Evolutionary conservation across 1,140 invertebrate genomes (phyloP).

Genomic region (Mamestra configurata): DNA sequence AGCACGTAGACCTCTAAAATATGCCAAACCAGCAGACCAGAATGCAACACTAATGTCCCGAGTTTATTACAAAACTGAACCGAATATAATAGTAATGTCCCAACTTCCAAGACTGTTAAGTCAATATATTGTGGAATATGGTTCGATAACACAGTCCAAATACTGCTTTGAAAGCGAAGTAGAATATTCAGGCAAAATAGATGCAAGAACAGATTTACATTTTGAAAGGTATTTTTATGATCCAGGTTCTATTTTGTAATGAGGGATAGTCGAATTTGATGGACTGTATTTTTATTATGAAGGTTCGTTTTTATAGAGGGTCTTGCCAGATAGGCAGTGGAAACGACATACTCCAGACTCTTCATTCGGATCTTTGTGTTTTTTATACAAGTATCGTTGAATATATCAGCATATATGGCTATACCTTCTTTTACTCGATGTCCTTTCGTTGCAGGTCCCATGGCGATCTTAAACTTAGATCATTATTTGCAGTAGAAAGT

Average conservation of each 20-base stretch:
- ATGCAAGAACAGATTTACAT: not conserved
- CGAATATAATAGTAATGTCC: not conserved
- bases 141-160: not conserved
- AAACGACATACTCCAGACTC: not conserved
- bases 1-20: not conserved
- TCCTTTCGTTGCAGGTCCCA: not conserved
- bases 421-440: not conserved
- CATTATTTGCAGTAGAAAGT: too few relatives aligned
- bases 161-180: not conserved
- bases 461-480: too few relatives aligned
- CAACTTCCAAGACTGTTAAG: constrained; percentile 7
- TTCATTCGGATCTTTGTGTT: not conserved
- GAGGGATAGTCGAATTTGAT: not conserved
- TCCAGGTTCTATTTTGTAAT: not conserved
- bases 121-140: not conserved
- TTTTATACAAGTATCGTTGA: not conserved
- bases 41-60: not conserved
- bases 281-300: constrained; percentile 15
- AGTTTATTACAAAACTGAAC: constrained; percentile 17
- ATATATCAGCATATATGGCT: not conserved
- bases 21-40: not conserved
- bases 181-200: not conserved
- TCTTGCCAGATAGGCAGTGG: not conserved
- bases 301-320: constrained; percentile 1
- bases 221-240: constrained; percentile 15